Evolutionary conservation across 2,113 vertebrate species (phyloP).

Genomic region (Aptenodytes forsteri): DNA sequence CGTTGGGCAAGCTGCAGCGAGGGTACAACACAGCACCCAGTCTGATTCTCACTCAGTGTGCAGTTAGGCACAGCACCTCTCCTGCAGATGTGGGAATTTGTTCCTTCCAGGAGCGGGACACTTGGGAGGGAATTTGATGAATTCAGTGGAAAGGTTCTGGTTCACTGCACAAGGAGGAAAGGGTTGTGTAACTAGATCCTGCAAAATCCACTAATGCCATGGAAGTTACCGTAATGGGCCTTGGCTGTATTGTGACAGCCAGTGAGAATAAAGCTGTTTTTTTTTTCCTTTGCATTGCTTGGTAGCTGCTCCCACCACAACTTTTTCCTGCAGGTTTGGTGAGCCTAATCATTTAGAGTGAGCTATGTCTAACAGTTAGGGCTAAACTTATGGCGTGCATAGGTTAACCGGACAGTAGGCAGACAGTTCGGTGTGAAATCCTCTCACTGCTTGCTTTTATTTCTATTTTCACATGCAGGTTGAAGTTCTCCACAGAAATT

Average conservation of each 20-base stretch:
- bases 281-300: neutral
- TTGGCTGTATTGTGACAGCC: neutral
- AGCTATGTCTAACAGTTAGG: neutral
- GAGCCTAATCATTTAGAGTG: too few relatives aligned
- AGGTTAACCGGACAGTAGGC: neutral
- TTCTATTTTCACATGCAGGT: neutral
- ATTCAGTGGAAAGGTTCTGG: neutral
- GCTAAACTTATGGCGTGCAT: accelerated
- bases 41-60: neutral
- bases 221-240: neutral
- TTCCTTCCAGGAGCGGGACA: neutral
- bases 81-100: neutral
- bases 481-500: neutral
- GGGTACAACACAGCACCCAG: neutral
- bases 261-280: neutral
- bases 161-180: neutral
- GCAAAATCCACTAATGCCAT: neutral
- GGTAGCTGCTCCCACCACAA: neutral
- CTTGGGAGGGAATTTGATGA: neutral
- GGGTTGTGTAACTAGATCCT: neutral
- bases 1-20: neutral
- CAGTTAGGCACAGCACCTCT: neutral
- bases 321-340: neutral
- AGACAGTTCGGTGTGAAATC: neutral
- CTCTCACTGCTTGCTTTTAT: neutral